Evolutionary conservation across 2,888 invertebrate genomes (phyloP).

Genomic region (Dicranocentrus wangi): DNA sequence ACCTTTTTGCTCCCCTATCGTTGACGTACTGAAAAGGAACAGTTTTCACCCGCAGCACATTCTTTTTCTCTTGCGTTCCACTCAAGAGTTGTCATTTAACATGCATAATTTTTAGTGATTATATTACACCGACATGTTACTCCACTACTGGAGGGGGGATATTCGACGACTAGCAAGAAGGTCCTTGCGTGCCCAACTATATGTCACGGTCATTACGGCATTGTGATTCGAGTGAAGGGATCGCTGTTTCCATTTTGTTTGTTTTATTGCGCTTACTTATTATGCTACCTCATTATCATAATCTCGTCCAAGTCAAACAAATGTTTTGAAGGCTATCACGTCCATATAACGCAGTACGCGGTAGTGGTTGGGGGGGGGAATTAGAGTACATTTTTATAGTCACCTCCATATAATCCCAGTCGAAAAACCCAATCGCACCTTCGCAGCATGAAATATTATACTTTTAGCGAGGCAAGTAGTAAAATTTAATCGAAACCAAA

Average conservation of each 20-base stretch:
- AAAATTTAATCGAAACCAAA: no score
- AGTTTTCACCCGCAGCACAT: background rate
- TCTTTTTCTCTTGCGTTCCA: background rate
- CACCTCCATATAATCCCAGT: background rate
- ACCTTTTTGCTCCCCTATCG: background rate
- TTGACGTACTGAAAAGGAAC: background rate
- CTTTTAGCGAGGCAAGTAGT: background rate
- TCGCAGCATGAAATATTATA: background rate
- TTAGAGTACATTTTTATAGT: background rate
- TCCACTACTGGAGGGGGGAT: background rate
- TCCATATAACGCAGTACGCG: background rate
- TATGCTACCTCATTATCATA: no score
- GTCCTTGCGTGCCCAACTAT: no score
- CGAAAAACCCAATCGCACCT: background rate
- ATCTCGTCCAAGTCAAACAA: no score
- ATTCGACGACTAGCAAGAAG: no score
- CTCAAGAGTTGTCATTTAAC: background rate
- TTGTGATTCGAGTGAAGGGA: no score
- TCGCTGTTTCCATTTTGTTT: no score
- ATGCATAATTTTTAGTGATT: background rate
- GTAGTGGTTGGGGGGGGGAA: background rate
- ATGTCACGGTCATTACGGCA: no score
- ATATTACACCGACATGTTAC: background rate
- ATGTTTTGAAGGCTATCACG: background rate
- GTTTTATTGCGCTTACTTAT: no score